Conservation (phyloP, 1,140 invertebrate genomes). For the Leptonema lineaticorne region DNA sequence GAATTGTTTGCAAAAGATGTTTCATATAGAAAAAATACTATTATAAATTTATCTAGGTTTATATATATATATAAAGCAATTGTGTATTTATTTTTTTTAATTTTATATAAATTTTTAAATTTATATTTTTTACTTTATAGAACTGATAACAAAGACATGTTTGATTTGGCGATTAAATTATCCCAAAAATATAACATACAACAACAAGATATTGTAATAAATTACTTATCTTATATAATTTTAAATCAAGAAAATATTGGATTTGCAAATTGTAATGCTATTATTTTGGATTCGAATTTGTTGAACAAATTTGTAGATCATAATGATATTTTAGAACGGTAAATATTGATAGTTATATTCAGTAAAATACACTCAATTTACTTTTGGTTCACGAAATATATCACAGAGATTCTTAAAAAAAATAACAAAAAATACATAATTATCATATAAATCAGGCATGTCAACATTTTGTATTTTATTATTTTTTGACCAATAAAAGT, state of each 20-base stretch:
- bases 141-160: conserved; percentile 18
- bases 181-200: conserved; percentile 32
- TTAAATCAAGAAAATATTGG: conserved; percentile 20
- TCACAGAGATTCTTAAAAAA: too few species aligned
- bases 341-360: too few species aligned
- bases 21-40: conserved; percentile 28
- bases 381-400: too few species aligned
- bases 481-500: too few species aligned
- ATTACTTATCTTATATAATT: conserved; percentile 31
- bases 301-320: background rate
- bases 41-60: conserved; percentile 35
- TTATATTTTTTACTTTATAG: conserved; percentile 16
- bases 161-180: conserved; percentile 33
- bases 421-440: too few species aligned
- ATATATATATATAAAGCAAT: background rate
- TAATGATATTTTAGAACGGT: conserved; percentile 25
- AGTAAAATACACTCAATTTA: too few species aligned
- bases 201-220: conserved; percentile 32
- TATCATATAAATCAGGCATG: too few species aligned
- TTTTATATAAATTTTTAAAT: background rate
- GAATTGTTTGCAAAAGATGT: conserved; percentile 33
- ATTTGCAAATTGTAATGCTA: conserved; percentile 18
- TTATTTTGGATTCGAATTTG: conserved; percentile 23
- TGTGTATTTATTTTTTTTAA: background rate
- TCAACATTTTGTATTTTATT: too few species aligned